Percentiles rank a stretch among this genome's conserved stretches.
Evolutionary conservation across 2,113 vertebrate genomes (phyloP).

Genomic region (Symphodus melops): DNA sequence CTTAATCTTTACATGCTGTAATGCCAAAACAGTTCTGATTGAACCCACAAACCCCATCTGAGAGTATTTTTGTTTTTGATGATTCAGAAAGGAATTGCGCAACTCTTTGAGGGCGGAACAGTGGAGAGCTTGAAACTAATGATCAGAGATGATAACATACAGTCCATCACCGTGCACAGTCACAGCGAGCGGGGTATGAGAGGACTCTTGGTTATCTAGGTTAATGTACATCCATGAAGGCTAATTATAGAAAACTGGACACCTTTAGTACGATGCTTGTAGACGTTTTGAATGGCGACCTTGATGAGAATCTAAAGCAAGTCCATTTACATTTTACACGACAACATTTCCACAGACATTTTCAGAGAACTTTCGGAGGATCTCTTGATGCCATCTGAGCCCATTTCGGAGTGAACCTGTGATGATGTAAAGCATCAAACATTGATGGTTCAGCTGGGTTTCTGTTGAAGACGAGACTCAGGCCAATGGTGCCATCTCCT

Average conservation of each 20-base stretch:
- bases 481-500: constrained; percentile 21
- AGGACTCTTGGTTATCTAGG: background rate
- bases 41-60: constrained; percentile 17
- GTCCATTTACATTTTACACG: background rate
- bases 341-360: background rate
- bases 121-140: constrained; percentile 27
- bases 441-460: constrained; percentile 56
- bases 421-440: constrained; percentile 57
- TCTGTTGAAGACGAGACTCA: constrained; percentile 27
- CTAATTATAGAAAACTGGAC: background rate
- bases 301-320: background rate
- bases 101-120: constrained; percentile 35
- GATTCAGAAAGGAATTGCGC: constrained; percentile 47
- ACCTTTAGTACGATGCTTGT: background rate
- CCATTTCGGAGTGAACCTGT: constrained; percentile 49
- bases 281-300: background rate
- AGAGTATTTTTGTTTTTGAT: constrained; percentile 33
- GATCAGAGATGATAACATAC: constrained; percentile 1
- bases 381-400: constrained; percentile 26
- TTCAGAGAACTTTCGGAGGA: constrained; percentile 2
- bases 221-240: background rate
- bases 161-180: background rate
- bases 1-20: constrained; percentile 10
- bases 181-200: background rate
- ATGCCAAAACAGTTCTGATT: constrained; percentile 10